Base-by-base conservation (phyloP, 2,888 invertebrate genomes). In the Escarpia spicata region DNA sequence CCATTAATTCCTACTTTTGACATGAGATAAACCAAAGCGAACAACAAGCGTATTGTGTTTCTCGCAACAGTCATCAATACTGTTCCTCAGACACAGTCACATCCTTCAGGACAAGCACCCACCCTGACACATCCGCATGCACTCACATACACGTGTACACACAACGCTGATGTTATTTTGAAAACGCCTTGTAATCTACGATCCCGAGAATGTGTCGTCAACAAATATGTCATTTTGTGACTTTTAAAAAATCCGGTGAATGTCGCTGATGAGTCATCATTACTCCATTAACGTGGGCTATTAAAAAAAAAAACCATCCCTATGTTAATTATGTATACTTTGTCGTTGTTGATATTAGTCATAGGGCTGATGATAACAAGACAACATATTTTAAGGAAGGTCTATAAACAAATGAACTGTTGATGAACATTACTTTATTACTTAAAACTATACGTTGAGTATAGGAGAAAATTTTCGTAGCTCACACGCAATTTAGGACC, bases 1-100 rank as follows among this genome's bases (percentile, higher is more conserved):
- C 75, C 26, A 75, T 75, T 75, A 75, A 75, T 75, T n/a, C 19
- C 75, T 26, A 6, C 19, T 75, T 26, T 75, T 75, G 75, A 75
- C 75, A 75, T 75, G 75, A 75, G n/a, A 6, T 75, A 75, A 75
- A n/a, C 75, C 75, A 75, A 75, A 75, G 75, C 75, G 75, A 75
- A 75, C 75, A 75, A 26, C 75, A 75, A 19, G n/a, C 75, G 19
- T 75, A 75, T 75, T 75, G 75, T 75, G n/a, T 75, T 75, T 75
- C 75, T n/a, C 26, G 26, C 75, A 75, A 75, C 26, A 6, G 19
- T 26, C 75, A 75, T 75, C n/a, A 75, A 75, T n/a, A 75, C 19
- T 75, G 4, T 75, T 75, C 6, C 19, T 75, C 75, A 75, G 15
- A n/a, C 75, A 75, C 26, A 75, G 6, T 6, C 19, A 19, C 37